Evolutionary conservation across 2,113 vertebrate species (phyloP).

Genomic region (Pyrgilauda ruficollis): DNA sequence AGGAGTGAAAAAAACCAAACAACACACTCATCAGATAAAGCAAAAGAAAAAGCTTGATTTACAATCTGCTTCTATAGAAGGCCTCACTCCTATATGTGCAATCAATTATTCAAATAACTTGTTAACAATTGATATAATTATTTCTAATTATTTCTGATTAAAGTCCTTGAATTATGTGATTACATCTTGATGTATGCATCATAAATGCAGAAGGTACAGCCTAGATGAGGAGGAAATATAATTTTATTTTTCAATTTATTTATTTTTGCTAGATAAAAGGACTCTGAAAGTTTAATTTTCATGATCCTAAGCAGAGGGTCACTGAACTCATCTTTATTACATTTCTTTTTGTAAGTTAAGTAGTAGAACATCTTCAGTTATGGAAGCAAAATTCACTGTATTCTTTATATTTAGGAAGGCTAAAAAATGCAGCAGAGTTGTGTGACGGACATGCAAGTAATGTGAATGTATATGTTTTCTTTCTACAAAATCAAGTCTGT

Average conservation of each 20-base stretch:
- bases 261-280: background rate
- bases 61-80: background rate
- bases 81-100: background rate
- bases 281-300: background rate
- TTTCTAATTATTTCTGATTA: conserved; percentile 20
- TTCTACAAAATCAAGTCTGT: background rate
- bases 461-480: background rate
- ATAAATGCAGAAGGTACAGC: background rate
- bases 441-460: background rate
- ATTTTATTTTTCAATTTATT: background rate
- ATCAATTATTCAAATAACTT: conserved; percentile 41
- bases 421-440: background rate
- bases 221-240: background rate
- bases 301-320: background rate
- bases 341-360: background rate
- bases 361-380: background rate
- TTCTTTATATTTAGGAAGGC: background rate
- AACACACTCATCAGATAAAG: background rate
- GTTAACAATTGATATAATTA: conserved; percentile 7
- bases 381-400: background rate
- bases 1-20: background rate
- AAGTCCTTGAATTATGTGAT: background rate
- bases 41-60: background rate
- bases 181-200: background rate
- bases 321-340: background rate